phyloP scores from a whole-genome alignment of 2,797 vertebrate genomes.

The Neosilurus hyrtlii region DNA sequence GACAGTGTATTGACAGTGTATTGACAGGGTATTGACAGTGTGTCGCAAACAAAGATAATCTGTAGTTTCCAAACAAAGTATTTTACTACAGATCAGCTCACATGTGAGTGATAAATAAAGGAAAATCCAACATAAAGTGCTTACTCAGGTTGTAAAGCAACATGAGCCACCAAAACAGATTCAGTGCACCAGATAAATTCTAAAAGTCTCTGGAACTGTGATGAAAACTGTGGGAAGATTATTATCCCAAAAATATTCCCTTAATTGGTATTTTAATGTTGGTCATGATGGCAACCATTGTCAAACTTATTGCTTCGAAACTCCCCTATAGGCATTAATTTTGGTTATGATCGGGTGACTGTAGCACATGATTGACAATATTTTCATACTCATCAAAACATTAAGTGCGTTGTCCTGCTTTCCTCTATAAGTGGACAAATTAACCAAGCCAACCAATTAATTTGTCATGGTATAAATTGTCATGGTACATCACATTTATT shows the following conservation, averaged over 20 bases:
- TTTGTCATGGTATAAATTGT: not conserved
- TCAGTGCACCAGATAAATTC: not conserved
- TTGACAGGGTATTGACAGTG: not conserved
- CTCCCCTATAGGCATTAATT: not conserved
- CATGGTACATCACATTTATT: too few relatives aligned
- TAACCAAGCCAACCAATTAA: not conserved
- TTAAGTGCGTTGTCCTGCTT: not conserved
- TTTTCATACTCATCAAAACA: not conserved
- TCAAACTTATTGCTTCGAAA: not conserved
- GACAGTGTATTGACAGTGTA: not conserved
- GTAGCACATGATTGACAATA: not conserved
- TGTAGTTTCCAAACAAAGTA: not conserved
- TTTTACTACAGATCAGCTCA: not conserved
- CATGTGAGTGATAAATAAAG: not conserved
- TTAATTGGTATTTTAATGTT: not conserved
- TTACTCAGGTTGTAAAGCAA: not conserved
- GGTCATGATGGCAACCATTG: not conserved
- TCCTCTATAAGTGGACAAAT: not conserved
- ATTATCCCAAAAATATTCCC: not conserved
- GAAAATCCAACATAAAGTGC: not conserved
- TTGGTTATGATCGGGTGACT: not conserved
- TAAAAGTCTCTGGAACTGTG: not conserved
- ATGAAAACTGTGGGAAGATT: not conserved
- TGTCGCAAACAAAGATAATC: not conserved
- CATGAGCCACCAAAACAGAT: not conserved